Base-by-base conservation (phyloP, 2,113 vertebrate genomes). In the Dendropsophus ebraccatus region DNA sequence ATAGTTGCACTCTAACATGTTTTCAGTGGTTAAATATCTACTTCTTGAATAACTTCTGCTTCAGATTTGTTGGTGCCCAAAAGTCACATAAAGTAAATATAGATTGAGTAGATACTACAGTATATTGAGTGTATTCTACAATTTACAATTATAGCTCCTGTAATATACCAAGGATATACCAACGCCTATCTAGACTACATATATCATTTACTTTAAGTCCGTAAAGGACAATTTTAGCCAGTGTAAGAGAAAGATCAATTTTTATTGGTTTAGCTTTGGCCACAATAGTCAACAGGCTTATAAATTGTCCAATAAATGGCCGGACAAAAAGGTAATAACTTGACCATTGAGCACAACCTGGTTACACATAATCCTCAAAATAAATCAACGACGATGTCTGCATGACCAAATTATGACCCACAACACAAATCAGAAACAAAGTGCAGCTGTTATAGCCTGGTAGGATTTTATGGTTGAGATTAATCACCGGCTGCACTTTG, bases 361-460 rank as follows among this genome's bases (percentile, higher is more conserved):
- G 37, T 81, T 62, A 37, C 37, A 23, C 60, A 23, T 35, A 80
- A 45, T 56, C 19, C 54, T 60, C 35, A 60, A 25, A 60, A 30
- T 80, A 81, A 81, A 81, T 81, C 78, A 41, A 60, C n/a, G 65
- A 81, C 35, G 78, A 81, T 65, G 47, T 47, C 78, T 62, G 58
- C 23, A 65, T 47, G 56, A 65, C 56, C 56, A 81, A 81, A 25
- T 47, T 62, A 1, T 81, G 58, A 62, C 78, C 58, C 65, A 17
- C 37, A 65, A 65, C 35, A 62, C 78, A 81, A 81, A 81, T 81
- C 56, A 81, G 54, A 60, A 60, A 28, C 30, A 60, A 80, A 80
- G 17, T 35, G 25, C n/a, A 62, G 23, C n/a, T 19, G 58, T 58
- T 35, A 79, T 58, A 69, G 28, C 16, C 35, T 69, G 16, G 16